phyloP scores from a whole-genome alignment of 2,113 vertebrate genomes.

The Pelodiscus sinensis region DNA sequence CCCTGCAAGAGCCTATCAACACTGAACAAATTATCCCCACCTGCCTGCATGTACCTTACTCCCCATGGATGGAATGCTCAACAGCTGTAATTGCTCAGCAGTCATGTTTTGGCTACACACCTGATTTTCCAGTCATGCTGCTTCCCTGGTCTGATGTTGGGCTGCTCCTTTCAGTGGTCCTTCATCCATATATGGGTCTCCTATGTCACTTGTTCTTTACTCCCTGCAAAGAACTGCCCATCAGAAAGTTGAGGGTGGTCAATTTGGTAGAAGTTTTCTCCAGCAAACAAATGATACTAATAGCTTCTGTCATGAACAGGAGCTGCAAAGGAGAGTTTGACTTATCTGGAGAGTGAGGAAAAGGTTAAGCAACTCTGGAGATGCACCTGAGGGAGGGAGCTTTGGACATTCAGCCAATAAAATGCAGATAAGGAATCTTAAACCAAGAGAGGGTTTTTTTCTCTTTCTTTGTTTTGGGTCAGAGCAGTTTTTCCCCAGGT shows the following conservation, averaged over 20 bases:
- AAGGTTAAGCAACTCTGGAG: too few relatives aligned
- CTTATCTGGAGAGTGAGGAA: too few relatives aligned
- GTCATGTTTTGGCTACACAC: not conserved
- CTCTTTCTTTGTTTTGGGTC: too few relatives aligned
- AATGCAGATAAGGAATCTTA: too few relatives aligned
- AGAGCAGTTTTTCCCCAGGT: too few relatives aligned
- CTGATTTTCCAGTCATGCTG: not conserved
- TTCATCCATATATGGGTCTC: not conserved
- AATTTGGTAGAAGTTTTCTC: not conserved
- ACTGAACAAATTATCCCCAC: slow-evolving; percentile 25
- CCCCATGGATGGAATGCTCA: not conserved
- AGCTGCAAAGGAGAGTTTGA: too few relatives aligned
- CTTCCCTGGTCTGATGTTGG: too few relatives aligned
- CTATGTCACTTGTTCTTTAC: not conserved
- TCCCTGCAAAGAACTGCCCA: not conserved
- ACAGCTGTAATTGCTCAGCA: not conserved
- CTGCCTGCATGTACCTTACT: not conserved
- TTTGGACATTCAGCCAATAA: too few relatives aligned
- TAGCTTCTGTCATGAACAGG: not conserved
- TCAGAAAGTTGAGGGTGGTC: not conserved
- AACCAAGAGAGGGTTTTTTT: too few relatives aligned
- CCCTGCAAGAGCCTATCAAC: not conserved
- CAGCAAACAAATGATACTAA: not conserved
- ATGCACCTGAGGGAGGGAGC: too few relatives aligned
- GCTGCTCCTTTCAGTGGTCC: fast-evolving